Conservation (phyloP, 2,113 vertebrate species). For the Pundamilia nyererei region DNA sequence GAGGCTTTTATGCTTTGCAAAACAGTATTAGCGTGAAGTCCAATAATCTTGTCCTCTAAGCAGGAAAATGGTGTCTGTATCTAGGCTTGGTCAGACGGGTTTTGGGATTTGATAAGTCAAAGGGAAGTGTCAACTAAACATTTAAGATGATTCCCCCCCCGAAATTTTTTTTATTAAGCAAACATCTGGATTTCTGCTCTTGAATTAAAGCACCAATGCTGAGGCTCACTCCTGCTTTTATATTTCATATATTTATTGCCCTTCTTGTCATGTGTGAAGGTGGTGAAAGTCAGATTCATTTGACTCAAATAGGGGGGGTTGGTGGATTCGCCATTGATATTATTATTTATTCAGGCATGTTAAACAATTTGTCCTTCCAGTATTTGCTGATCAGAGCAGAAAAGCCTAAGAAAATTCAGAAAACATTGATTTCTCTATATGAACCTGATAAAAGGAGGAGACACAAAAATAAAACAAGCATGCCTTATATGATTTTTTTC, state of each 20-base stretch:
- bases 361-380: slow-evolving; percentile 82
- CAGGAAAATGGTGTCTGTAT: slow-evolving; percentile 58
- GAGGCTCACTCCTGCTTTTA: background rate
- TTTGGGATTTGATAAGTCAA: slow-evolving; percentile 19
- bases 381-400: slow-evolving; percentile 93
- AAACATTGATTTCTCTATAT: slow-evolving; percentile 95
- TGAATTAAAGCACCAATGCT: background rate
- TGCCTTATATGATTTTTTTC: background rate
- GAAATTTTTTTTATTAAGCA: background rate
- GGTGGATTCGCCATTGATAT: slow-evolving; percentile 40
- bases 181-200: background rate
- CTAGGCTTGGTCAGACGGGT: slow-evolving; percentile 28
- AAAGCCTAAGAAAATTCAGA: slow-evolving; percentile 90
- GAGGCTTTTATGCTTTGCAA: slow-evolving; percentile 99
- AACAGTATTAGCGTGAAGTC: slow-evolving; percentile 96
- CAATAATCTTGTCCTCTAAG: slow-evolving; percentile 71
- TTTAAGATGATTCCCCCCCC: background rate
- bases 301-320: slow-evolving; percentile 15
- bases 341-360: slow-evolving; percentile 74
- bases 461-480: slow-evolving; percentile 23
- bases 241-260: background rate
- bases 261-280: slow-evolving; percentile 24
- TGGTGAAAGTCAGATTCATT: slow-evolving; percentile 40
- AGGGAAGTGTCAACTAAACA: background rate
- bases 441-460: slow-evolving; percentile 80